Conservation (phyloP, 2,888 invertebrate species). For the Chesias legatella region DNA sequence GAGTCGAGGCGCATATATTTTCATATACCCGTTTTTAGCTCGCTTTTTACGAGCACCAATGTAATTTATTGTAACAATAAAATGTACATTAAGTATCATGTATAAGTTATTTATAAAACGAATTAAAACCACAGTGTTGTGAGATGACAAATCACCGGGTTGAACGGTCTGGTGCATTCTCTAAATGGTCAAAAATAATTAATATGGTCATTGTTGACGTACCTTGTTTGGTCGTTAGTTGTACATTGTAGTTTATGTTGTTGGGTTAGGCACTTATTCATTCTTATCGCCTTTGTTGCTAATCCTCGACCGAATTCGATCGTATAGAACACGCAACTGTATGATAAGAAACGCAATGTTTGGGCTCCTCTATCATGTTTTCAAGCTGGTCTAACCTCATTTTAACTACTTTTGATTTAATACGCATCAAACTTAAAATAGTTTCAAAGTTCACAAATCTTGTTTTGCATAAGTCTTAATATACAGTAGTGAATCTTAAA, state of each 20-base stretch:
- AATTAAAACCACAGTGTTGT: constrained; percentile 25
- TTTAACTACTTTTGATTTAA: too few relatives aligned
- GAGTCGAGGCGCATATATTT: constrained; percentile 9
- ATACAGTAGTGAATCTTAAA: too few relatives aligned
- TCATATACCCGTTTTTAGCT: constrained; percentile 22
- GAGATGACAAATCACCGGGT: constrained; percentile 25
- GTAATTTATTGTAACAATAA: constrained; percentile 30
- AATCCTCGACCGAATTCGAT: background rate
- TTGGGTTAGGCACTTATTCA: background rate
- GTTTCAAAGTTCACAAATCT: background rate
- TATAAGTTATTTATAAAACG: constrained; percentile 26
- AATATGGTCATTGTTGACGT: constrained; percentile 14
- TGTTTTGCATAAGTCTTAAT: background rate
- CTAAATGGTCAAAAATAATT: constrained; percentile 23
- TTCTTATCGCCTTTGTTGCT: background rate
- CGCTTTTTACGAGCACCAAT: constrained; percentile 24
- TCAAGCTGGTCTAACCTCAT: too few relatives aligned
- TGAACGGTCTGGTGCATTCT: constrained; percentile 30
- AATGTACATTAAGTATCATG: constrained; percentile 22
- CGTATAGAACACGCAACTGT: background rate
- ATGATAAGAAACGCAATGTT: background rate
- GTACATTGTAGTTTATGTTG: constrained; percentile 3
- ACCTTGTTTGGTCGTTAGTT: constrained; percentile 10
- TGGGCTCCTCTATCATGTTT: too few relatives aligned
- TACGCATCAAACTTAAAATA: too few relatives aligned